A percentile compares a stretch with the other conserved stretches of the same genome.
Conservation (phyloP, 2,888 invertebrate species). For the Crioceris asparagi region DNA sequence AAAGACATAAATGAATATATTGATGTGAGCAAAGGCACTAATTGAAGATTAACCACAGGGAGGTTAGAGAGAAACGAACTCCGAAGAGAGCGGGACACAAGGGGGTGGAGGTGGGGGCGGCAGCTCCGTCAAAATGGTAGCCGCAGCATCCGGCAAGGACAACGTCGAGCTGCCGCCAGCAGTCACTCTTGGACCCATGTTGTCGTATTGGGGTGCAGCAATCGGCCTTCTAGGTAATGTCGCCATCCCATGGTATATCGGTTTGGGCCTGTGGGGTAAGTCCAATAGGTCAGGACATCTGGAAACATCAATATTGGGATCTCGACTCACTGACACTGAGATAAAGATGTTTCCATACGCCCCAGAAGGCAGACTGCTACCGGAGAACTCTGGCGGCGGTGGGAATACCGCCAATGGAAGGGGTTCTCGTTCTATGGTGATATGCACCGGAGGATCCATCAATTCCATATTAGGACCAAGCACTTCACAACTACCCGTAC, state of each 20-base stretch:
- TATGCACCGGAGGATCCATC: conserved; percentile 40
- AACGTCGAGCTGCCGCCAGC: conserved; percentile 81
- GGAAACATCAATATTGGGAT: conserved; percentile 52
- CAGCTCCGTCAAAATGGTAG: conserved; percentile 36
- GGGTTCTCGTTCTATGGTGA: conserved; percentile 43
- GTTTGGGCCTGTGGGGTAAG: conserved; percentile 47
- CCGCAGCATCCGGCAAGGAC: conserved; percentile 60
- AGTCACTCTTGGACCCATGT: conserved; percentile 82
- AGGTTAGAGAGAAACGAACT: conserved; percentile 46
- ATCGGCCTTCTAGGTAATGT: conserved; percentile 36
- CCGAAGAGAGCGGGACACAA: conserved; percentile 40
- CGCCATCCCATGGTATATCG: conserved; percentile 37
- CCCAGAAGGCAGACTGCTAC: conserved; percentile 41
- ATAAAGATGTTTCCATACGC: conserved; percentile 72
- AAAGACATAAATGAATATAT: conserved; percentile 19
- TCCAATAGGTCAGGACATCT: conserved; percentile 75
- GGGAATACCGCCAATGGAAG: conserved; percentile 36
- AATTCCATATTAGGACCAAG: conserved; percentile 49
- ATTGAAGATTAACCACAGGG: conserved; percentile 38
- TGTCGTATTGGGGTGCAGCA: conserved; percentile 53
- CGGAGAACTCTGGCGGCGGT: conserved; percentile 51
- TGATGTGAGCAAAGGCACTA: conserved; percentile 41
- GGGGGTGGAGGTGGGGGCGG: conserved; percentile 49
- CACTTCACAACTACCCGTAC: conserved; percentile 43
- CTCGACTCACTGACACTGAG: conserved; percentile 68